Percentiles rank a stretch among this genome's conserved stretches.
These are phyloP conservation scores for Corythaeola cristata DNA, from an alignment of 2,113 vertebrate genomes.

Conservation along the genomic window DNA sequence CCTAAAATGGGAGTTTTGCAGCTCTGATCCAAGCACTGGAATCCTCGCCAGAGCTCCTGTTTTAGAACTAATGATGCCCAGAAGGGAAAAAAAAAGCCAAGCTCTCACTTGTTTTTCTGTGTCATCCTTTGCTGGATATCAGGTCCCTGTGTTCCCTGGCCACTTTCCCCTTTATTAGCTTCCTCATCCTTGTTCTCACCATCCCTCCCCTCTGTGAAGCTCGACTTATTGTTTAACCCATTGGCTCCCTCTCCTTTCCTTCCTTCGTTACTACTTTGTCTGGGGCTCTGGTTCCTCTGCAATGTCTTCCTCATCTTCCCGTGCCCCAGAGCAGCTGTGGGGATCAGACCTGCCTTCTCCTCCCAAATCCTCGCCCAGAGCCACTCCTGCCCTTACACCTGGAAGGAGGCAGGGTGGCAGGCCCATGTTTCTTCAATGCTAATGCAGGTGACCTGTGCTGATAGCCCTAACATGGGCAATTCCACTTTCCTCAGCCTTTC, in stretches of 20 bases:
- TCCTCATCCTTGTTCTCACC: not conserved
- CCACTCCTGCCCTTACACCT: not conserved
- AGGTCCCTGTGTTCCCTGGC: not conserved
- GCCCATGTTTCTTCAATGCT: not conserved
- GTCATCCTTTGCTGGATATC: not conserved
- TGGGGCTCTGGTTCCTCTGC: not conserved
- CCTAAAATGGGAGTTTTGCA: conserved; percentile 59
- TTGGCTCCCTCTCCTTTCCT: not conserved
- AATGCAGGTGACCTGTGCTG: not conserved
- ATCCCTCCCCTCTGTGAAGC: not conserved
- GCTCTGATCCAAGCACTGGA: conserved; percentile 14
- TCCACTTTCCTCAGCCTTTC: not conserved
- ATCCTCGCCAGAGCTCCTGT: conserved; percentile 30
- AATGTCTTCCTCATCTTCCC: not conserved
- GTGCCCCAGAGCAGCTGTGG: not conserved
- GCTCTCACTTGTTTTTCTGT: not conserved
- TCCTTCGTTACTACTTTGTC: not conserved
- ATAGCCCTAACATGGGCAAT: not conserved
- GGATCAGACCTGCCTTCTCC: not conserved
- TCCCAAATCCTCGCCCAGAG: not conserved
- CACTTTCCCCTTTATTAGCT: not conserved
- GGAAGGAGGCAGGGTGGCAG: not conserved
- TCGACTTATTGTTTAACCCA: not conserved
- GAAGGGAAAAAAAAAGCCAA: conserved; percentile 18
- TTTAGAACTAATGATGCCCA: conserved; percentile 9